Conservation (phyloP, 1,140 invertebrate species). For the Saccostrea cuccullata region DNA sequence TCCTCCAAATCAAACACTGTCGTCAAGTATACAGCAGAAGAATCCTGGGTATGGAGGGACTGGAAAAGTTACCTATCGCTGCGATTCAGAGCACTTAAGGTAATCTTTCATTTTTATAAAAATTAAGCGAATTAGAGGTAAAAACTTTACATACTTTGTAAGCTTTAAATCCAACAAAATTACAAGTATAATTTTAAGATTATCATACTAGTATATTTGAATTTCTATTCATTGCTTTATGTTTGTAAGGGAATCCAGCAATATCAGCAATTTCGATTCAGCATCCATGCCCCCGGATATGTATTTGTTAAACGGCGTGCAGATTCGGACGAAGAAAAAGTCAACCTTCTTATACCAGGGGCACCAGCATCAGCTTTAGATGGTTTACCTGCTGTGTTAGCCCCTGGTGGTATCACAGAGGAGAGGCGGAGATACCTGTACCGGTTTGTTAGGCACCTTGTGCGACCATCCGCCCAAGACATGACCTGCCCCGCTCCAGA, state of each 20-base stretch:
- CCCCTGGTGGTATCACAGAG: neutral
- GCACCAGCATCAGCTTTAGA: neutral
- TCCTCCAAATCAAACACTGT: neutral
- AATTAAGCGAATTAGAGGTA: too few species aligned
- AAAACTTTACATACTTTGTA: too few species aligned
- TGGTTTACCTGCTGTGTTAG: neutral
- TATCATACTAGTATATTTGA: too few species aligned
- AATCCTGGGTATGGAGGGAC: neutral
- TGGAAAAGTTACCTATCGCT: neutral
- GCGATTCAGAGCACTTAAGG: slow-evolving; percentile 17
- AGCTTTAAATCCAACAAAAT: too few species aligned
- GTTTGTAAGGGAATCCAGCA: too few species aligned
- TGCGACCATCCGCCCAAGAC: neutral
- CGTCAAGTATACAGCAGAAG: neutral
- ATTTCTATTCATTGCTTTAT: too few species aligned
- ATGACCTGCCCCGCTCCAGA: neutral
- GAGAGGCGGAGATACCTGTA: neutral
- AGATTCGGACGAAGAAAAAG: neutral
- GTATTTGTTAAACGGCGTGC: neutral
- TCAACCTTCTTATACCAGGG: neutral
- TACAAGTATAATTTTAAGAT: too few species aligned
- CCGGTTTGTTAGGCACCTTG: neutral
- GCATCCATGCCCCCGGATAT: neutral
- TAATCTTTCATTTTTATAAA: too few species aligned
- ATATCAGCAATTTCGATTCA: neutral